Evolutionary conservation across 1,140 invertebrate genomes (phyloP), one percentile per base, ranked within the genome.

Genomic region (Muscidifurax raptorellus): DNA sequence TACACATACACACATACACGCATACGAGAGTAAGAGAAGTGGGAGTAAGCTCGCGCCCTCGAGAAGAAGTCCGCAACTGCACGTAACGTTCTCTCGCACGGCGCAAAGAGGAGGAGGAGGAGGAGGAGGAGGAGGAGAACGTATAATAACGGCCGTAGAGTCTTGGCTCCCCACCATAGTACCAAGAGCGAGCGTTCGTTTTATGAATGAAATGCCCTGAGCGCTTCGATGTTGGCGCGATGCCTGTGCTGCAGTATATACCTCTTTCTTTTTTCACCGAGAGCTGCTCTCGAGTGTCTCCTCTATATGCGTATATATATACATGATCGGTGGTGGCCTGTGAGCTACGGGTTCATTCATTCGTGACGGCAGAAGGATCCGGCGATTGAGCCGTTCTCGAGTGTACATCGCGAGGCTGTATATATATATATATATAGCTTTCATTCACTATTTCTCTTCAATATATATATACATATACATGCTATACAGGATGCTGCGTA

Each of bases 151-250:
- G 79, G 40, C 52, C 22, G 52, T 13, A 1, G 10, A 79, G 64
- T 40, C 80, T 71, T 9, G 71, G 28, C 32, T 40, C 72, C n/a
- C 66, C 66, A 69, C 59, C 64, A 22, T 22, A n/a, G 52, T n/a
- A 4, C 52, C 27, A 22, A 52, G 81, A 80, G 69, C 74, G 66
- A 82, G 77, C 52, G 69, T 79, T 52, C 77, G 77, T 76, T 82
- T 82, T 83, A 76, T 86, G 82, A 83, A 80, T 80, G 83, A 84
- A 82, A 36, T 67, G 87, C 86, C 82, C 86, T 86, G 36, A 47
- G 30, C 75, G 44, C 40, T n/a, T n/a, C 36, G 36, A 40, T 71
- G 18, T 59, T 59, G 52, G 52, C 86, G 88, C 86, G 52, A 80
- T 85, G 85, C 77, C 87, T 83, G 77, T 72, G 36, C 36, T 40